Percentiles rank a stretch among this genome's conserved stretches.
phyloP scores from a whole-genome alignment of 1,140 invertebrate genomes.

The Trichomalopsis sarcophagae region DNA sequence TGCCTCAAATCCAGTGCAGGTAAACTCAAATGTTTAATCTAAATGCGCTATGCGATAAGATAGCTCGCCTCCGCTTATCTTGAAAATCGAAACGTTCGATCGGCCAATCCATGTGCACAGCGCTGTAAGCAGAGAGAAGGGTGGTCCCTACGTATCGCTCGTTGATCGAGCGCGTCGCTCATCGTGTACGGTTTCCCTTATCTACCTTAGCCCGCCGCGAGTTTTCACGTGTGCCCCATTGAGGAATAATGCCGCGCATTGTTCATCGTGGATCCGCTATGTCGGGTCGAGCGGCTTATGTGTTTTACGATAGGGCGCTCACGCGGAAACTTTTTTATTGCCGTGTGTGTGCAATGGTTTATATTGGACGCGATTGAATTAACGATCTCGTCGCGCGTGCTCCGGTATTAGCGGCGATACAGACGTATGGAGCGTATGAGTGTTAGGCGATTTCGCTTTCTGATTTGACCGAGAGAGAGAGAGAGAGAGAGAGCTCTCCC shows the following conservation, averaged over 20 bases:
- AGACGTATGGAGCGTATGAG: background rate
- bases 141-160: too few relatives aligned
- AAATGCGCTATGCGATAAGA: background rate
- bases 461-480: background rate
- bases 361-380: slow-evolving; percentile 42
- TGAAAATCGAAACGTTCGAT: too few relatives aligned
- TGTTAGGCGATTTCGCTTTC: background rate
- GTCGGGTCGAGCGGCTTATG: slow-evolving; percentile 22
- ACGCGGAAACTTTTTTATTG: slow-evolving; percentile 20
- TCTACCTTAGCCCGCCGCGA: slow-evolving; percentile 1
- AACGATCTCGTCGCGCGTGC: background rate
- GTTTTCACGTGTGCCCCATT: slow-evolving; percentile 18
- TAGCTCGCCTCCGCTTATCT: too few relatives aligned
- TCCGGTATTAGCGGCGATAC: background rate
- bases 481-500: background rate
- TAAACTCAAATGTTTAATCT: background rate
- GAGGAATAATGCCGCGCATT: slow-evolving; percentile 15
- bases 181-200: slow-evolving; percentile 16
- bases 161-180: background rate
- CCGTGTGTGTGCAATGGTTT: slow-evolving; percentile 1
- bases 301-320: slow-evolving; percentile 7
- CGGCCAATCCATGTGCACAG: too few relatives aligned
- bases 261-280: background rate
- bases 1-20: too few relatives aligned
- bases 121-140: too few relatives aligned